Conservation (phyloP, 2,888 invertebrate genomes). For the Meloe dianella region DNA sequence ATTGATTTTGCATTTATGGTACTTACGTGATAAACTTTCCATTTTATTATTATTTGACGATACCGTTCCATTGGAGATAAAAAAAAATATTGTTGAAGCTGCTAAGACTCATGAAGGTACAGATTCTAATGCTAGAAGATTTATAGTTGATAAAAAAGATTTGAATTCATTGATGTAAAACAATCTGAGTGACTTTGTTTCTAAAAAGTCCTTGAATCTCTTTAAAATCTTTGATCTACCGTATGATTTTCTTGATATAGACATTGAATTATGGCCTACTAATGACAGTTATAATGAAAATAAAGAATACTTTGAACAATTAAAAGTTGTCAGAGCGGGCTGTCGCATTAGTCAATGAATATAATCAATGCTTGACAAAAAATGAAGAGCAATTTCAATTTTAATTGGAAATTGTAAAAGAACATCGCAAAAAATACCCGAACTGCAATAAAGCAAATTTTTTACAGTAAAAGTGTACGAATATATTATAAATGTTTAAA, state of each 20-base stretch:
- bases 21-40: slow-evolving; percentile 18
- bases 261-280: background rate
- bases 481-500: no score
- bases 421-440: no score
- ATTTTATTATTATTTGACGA: background rate
- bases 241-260: slow-evolving; percentile 23
- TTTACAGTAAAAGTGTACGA: no score
- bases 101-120: background rate
- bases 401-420: no score
- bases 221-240: background rate
- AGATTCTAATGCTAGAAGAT: background rate
- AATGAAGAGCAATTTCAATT: no score
- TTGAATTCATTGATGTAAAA: background rate
- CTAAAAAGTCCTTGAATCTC: slow-evolving; percentile 13
- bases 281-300: slow-evolving; percentile 2
- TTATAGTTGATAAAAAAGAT: background rate
- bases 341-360: no score
- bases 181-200: slow-evolving; percentile 22
- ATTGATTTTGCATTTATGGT: background rate
- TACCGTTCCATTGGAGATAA: no score
- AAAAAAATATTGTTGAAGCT: no score
- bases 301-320: background rate
- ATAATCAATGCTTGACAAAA: no score
- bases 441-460: no score
- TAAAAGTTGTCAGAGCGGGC: background rate